Percentiles rank a stretch among this genome's conserved stretches.
phyloP scores from a whole-genome alignment of 2,888 invertebrate genomes.

The Ophioninae sp. region DNA sequence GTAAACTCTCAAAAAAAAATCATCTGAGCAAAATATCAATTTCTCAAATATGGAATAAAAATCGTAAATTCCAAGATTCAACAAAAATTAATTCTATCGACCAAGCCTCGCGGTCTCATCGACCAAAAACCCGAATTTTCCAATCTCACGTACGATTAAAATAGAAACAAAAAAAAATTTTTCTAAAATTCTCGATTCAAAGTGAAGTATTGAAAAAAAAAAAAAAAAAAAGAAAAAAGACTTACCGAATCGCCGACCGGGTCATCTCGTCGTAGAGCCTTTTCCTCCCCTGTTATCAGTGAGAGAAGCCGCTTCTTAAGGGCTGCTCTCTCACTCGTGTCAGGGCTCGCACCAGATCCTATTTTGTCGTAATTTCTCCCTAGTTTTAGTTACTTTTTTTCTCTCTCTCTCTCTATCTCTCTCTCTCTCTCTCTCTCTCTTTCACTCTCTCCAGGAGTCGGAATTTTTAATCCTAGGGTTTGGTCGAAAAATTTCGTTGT shows the following conservation, averaged over 20 bases:
- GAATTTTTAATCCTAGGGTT: too few relatives aligned
- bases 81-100: too few relatives aligned
- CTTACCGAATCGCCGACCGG: slow-evolving; percentile 79
- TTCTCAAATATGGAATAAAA: too few relatives aligned
- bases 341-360: slow-evolving; percentile 45
- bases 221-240: slow-evolving; percentile 53
- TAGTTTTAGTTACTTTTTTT: slow-evolving; percentile 27
- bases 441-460: not conserved
- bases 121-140: too few relatives aligned
- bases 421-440: not conserved
- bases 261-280: slow-evolving; percentile 76
- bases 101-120: too few relatives aligned
- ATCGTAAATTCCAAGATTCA: too few relatives aligned
- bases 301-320: slow-evolving; percentile 54
- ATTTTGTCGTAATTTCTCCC: slow-evolving; percentile 33
- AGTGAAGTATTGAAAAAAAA: not conserved
- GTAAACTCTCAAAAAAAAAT: not conserved
- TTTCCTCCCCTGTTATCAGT: slow-evolving; percentile 64
- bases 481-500: not conserved
- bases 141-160: slow-evolving; percentile 1
- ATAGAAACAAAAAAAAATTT: not conserved
- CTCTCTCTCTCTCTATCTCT: slow-evolving; percentile 18
- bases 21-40: too few relatives aligned
- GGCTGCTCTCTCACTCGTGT: slow-evolving; percentile 45
- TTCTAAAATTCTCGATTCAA: not conserved